Conservation (phyloP, 2,888 invertebrate genomes). For the Chrysolina oricalcia region DNA sequence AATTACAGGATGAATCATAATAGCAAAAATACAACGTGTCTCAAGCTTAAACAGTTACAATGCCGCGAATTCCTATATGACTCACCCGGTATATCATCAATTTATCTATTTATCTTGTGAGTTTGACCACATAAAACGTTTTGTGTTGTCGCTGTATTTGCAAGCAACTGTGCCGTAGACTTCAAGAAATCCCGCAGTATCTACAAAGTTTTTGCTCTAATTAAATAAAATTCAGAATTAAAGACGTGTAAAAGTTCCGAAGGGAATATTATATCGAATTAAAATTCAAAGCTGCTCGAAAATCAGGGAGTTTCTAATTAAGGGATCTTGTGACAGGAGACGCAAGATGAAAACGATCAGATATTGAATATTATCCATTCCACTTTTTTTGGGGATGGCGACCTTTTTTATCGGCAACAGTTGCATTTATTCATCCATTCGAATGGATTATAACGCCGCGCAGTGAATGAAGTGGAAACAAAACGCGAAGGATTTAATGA, state of each 20-base stretch:
- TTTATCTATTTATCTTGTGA: too few species aligned
- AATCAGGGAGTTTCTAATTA: slow-evolving; percentile 58
- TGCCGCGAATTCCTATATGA: too few species aligned
- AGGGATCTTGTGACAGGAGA: slow-evolving; percentile 52
- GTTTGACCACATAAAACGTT: too few species aligned
- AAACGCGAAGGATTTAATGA: slow-evolving; percentile 10
- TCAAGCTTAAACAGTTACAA: too few species aligned
- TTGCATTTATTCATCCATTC: not conserved
- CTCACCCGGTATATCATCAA: too few species aligned
- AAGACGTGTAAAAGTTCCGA: slow-evolving; percentile 58
- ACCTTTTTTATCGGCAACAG: slow-evolving; percentile 11
- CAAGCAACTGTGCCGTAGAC: not conserved
- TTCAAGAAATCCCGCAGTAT: slow-evolving; percentile 3
- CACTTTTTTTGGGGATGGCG: not conserved
- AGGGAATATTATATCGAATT: slow-evolving; percentile 57
- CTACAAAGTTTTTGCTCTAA: slow-evolving; percentile 31
- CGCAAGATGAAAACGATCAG: slow-evolving; percentile 42
- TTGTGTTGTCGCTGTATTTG: not conserved
- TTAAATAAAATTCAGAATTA: slow-evolving; percentile 58
- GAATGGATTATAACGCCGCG: not conserved
- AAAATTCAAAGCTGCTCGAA: slow-evolving; percentile 59
- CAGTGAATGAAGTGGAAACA: not conserved
- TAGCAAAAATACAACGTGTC: too few species aligned
- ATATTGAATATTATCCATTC: slow-evolving; percentile 24
- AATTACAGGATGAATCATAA: too few species aligned